A percentile compares a stretch with the other conserved stretches of the same genome.
These are phyloP conservation scores for Noturus placidus DNA, from an alignment of 2,113 vertebrate species.

Conservation along the genomic window DNA sequence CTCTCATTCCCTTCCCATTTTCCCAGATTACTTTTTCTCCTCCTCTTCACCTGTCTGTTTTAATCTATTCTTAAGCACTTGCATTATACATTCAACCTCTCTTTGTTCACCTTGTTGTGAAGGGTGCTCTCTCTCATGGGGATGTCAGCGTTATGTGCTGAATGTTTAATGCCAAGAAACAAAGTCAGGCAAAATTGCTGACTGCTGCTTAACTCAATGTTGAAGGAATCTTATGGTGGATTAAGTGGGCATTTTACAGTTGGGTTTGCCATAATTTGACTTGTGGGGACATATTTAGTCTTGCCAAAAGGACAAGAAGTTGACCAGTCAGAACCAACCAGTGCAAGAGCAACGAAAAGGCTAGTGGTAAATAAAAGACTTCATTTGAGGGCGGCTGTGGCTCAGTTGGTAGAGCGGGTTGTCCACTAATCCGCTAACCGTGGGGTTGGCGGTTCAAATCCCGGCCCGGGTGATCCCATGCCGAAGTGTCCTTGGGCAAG, in stretches of 20 bases:
- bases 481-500: too few relatives aligned
- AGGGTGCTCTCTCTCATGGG: constrained; percentile 18
- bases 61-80: constrained; percentile 40
- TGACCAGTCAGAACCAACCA: background rate
- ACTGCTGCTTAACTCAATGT: constrained; percentile 1
- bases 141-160: background rate
- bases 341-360: background rate
- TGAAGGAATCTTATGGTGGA: background rate
- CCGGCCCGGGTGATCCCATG: too few relatives aligned
- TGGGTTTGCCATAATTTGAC: background rate
- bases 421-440: too few relatives aligned
- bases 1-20: constrained; percentile 23
- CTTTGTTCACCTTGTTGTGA: constrained; percentile 10
- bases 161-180: constrained; percentile 27
- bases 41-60: constrained; percentile 40
- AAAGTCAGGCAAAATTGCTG: constrained; percentile 38
- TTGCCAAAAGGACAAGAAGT: background rate
- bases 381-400: too few relatives aligned
- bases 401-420: too few relatives aligned
- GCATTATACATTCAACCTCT: constrained; percentile 26
- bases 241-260: background rate
- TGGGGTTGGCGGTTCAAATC: too few relatives aligned
- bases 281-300: background rate
- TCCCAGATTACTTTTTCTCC: constrained; percentile 17
- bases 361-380: background rate